Evolutionary conservation across 1,140 invertebrate genomes (phyloP).

Genomic region (Heliconius hermathena): DNA sequence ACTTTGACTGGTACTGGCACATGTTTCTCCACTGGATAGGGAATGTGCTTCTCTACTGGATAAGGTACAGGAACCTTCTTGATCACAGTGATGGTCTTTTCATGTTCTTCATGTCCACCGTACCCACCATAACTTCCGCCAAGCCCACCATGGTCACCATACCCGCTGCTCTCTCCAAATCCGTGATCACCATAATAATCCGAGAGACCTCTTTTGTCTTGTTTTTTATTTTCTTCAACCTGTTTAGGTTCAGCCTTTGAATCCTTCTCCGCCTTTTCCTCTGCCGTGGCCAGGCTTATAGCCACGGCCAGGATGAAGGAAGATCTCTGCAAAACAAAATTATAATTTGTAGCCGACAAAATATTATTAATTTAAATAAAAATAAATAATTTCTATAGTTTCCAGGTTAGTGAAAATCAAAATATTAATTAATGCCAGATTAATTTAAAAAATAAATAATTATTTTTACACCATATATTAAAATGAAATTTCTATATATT

Average conservation of each 20-base stretch:
- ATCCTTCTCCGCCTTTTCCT: constrained; percentile 81
- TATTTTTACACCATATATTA: background rate
- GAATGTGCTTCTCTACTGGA: constrained; percentile 84
- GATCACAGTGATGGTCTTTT: constrained; percentile 89
- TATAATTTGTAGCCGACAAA: background rate
- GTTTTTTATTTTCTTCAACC: constrained; percentile 82
- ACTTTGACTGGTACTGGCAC: constrained; percentile 83
- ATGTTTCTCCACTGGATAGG: constrained; percentile 82
- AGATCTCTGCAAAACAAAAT: constrained; percentile 66
- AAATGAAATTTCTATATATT: background rate
- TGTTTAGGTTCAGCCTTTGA: constrained; percentile 76
- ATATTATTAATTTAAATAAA: background rate
- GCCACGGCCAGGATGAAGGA: constrained; percentile 79
- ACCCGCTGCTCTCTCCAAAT: constrained; percentile 49
- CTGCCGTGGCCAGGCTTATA: constrained; percentile 79
- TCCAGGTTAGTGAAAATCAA: background rate
- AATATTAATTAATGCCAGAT: background rate
- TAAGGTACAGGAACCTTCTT: constrained; percentile 87
- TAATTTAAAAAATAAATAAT: background rate
- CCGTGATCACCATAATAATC: constrained; percentile 80
- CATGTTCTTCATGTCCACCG: constrained; percentile 61
- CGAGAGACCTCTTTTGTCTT: constrained; percentile 85
- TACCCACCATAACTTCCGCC: constrained; percentile 57
- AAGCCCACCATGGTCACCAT: constrained; percentile 49
- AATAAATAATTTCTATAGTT: background rate